Evolutionary conservation across 2,113 vertebrate species (phyloP).

Genomic region (Ciconia boyciana): DNA sequence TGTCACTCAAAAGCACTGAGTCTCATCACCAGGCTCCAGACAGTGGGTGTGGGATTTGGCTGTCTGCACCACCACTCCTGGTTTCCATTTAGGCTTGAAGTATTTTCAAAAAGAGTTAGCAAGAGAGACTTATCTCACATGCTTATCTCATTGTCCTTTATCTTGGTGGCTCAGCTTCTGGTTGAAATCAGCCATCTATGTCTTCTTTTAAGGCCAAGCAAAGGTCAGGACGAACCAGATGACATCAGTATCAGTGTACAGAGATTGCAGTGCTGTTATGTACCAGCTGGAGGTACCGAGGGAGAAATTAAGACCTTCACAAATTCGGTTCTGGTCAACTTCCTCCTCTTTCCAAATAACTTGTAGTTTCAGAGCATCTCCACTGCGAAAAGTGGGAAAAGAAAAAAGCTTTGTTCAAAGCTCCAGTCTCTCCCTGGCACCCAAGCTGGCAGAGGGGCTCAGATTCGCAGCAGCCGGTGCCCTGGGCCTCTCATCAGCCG

Average conservation of each 20-base stretch:
- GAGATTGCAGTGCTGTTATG: neutral
- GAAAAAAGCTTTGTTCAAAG: neutral
- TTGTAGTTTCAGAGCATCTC: neutral
- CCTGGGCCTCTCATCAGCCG: neutral
- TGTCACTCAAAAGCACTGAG: neutral
- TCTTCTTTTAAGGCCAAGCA: neutral
- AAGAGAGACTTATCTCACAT: neutral
- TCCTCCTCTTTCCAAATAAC: neutral
- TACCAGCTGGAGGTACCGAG: neutral
- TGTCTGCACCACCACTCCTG: neutral
- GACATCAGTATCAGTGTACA: neutral
- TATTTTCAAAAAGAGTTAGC: neutral
- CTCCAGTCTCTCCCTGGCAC: neutral
- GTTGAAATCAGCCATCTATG: neutral
- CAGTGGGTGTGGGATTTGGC: neutral
- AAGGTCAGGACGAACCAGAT: neutral
- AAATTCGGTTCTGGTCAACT: neutral
- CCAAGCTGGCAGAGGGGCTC: neutral
- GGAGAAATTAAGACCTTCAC: neutral
- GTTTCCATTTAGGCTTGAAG: neutral
- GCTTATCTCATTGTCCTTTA: neutral
- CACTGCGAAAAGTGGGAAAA: rapidly evolving
- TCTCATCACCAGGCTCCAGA: neutral
- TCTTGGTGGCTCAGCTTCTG: neutral
- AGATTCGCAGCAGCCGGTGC: neutral